Percentiles rank a stretch among this genome's conserved stretches.
Conservation (phyloP, 2,113 vertebrate species). For the Sus scrofa region T2T-Sscrofa CM000823.6:17919501-17920000, state of each 20-base stretch:
- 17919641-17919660: no score
- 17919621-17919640: no score
- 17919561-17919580: no score
- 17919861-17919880: slow-evolving; percentile 15
- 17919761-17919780: not conserved
- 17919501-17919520: not conserved
- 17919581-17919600: no score
- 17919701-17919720: no score
- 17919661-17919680: no score
- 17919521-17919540: not conserved
- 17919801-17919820: not conserved
- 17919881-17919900: slow-evolving; percentile 79
- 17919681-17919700: no score
- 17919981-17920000: not conserved
- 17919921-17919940: not conserved
- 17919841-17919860: not conserved
- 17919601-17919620: no score
- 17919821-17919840: slow-evolving; percentile 56
- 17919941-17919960: not conserved
- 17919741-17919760: not conserved
- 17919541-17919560: no score
- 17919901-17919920: not conserved
- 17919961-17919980: not conserved
- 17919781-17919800: slow-evolving; percentile 10
- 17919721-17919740: not conserved